These are phyloP conservation scores for Tipula confusa DNA, from an alignment of 2,888 invertebrate species.

Conservation along the genomic window DNA sequence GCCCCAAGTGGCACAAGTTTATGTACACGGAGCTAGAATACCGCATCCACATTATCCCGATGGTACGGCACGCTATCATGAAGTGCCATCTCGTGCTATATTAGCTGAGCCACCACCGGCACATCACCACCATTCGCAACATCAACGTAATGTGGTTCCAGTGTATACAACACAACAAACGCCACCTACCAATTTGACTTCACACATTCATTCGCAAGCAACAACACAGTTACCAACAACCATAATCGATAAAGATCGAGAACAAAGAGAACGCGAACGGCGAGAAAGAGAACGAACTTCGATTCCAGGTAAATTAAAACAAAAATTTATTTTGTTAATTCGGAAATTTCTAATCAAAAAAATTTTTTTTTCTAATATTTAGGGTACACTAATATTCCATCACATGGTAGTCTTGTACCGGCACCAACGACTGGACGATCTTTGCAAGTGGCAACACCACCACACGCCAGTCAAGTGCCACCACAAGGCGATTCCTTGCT, in stretches of 20 bases:
- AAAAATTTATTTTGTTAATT: background rate
- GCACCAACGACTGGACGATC: slow-evolving; percentile 40
- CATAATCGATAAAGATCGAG: slow-evolving; percentile 38
- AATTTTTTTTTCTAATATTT: no score
- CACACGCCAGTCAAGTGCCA: slow-evolving; percentile 73
- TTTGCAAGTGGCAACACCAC: slow-evolving; percentile 52
- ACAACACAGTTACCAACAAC: slow-evolving; percentile 38
- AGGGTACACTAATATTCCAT: slow-evolving; percentile 39
- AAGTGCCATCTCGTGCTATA: slow-evolving; percentile 49
- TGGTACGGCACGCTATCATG: slow-evolving; percentile 53
- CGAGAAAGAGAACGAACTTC: slow-evolving; percentile 41
- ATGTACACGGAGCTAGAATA: slow-evolving; percentile 54
- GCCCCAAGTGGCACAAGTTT: slow-evolving; percentile 65
- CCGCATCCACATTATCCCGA: slow-evolving; percentile 50
- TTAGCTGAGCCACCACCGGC: slow-evolving; percentile 60
- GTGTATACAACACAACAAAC: background rate
- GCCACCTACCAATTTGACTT: slow-evolving; percentile 35
- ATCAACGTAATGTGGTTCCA: slow-evolving; percentile 46
- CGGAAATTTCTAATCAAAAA: slow-evolving; percentile 32
- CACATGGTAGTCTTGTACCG: slow-evolving; percentile 42
- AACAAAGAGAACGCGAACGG: slow-evolving; percentile 41
- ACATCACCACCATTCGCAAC: slow-evolving; percentile 48
- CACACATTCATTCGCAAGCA: slow-evolving; percentile 42
- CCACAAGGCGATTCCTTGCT: slow-evolving; percentile 78
- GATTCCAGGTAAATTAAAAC: slow-evolving; percentile 38